These are phyloP conservation scores for Sturnira hondurensis DNA, from an alignment of 2,113 vertebrate genomes.

Conservation along the genomic window DNA sequence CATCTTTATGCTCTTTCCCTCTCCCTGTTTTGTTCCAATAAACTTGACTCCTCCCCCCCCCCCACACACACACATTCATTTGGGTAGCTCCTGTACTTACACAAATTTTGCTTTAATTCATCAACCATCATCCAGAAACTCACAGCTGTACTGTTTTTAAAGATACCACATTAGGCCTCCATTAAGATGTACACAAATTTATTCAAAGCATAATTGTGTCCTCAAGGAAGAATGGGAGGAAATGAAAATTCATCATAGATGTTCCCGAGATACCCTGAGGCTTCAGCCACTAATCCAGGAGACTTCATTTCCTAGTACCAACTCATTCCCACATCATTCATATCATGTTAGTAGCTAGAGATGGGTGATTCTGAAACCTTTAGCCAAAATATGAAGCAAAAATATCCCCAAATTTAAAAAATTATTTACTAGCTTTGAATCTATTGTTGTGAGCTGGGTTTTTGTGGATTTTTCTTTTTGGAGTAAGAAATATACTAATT, in stretches of 20 bases:
- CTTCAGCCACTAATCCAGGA: not conserved
- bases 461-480: not conserved
- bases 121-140: not conserved
- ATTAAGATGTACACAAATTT: not conserved
- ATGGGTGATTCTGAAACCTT: not conserved
- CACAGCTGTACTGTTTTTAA: not conserved
- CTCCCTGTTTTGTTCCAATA: not conserved
- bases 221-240: not conserved
- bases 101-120: conserved; percentile 28
- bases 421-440: not conserved
- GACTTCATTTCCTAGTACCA: not conserved
- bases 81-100: not conserved
- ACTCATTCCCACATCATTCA: not conserved
- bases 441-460: not conserved
- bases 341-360: not conserved
- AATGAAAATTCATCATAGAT: not conserved
- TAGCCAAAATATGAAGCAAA: not conserved
- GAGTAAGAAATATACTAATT: not conserved
- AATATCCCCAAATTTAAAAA: not conserved
- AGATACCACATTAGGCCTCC: not conserved
- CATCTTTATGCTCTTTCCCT: not conserved
- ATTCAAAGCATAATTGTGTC: not conserved
- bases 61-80: not conserved
- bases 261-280: not conserved
- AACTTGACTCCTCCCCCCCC: not conserved